phyloP scores from a whole-genome alignment of 2,888 invertebrate species.

The Loripinus fragilis region DNA sequence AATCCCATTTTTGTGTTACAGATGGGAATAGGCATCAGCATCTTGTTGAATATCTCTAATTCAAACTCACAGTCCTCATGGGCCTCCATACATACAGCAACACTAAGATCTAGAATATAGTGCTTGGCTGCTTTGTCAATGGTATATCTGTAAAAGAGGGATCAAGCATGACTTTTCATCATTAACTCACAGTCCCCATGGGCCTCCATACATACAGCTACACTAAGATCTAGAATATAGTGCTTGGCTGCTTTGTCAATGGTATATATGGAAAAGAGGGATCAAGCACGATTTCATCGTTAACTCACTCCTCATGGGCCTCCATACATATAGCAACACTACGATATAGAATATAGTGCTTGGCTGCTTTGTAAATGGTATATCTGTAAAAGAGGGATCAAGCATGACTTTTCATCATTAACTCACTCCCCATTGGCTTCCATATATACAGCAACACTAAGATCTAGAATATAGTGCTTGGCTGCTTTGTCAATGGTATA shows the following conservation, averaged over 20 bases:
- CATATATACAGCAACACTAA: slow-evolving; percentile 54
- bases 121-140: slow-evolving; percentile 55
- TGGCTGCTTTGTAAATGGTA: slow-evolving; percentile 53
- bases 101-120: slow-evolving; percentile 51
- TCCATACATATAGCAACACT: slow-evolving; percentile 57
- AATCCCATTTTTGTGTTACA: slow-evolving; percentile 55
- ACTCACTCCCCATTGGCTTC: slow-evolving; percentile 43
- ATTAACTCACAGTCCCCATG: slow-evolving; percentile 42
- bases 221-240: slow-evolving; percentile 51
- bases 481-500: slow-evolving; percentile 56
- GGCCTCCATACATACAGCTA: slow-evolving; percentile 57
- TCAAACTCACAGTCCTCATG: slow-evolving; percentile 40
- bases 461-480: slow-evolving; percentile 52
- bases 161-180: no score
- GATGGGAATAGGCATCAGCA: slow-evolving; percentile 53
- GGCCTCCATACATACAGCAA: slow-evolving; percentile 57
- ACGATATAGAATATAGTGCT: slow-evolving; percentile 53
- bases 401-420: no score
- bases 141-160: slow-evolving; percentile 41
- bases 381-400: slow-evolving; percentile 43
- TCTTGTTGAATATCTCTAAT: slow-evolving; percentile 42
- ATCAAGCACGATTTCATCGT: no score
- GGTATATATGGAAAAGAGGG: slow-evolving; percentile 43
- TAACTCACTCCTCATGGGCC: slow-evolving; percentile 36
- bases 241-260: slow-evolving; percentile 56